Evolutionary conservation across 2,888 invertebrate genomes (phyloP).

Genomic region (Hemaris fuciformis): DNA sequence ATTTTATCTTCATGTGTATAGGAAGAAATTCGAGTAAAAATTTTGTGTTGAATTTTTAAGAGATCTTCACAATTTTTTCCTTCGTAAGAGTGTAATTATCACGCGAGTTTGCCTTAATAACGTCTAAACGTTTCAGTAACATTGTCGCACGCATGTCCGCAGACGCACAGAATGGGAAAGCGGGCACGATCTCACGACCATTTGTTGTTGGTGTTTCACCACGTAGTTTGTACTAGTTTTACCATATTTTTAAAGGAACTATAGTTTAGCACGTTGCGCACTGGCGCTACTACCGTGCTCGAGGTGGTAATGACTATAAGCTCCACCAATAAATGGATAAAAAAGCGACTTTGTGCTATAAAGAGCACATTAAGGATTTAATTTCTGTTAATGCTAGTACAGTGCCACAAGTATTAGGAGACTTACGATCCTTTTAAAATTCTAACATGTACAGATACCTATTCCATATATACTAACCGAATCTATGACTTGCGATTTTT

Average conservation of each 20-base stretch:
- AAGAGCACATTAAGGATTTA: not conserved
- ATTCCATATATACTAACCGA: not conserved
- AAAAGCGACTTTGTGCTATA: not conserved
- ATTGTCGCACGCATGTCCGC: slow-evolving; percentile 3
- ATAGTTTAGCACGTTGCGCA: not conserved
- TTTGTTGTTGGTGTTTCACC: not conserved
- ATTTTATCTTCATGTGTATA: not conserved
- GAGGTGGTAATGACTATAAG: not conserved
- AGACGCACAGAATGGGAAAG: not conserved
- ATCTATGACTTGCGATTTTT: not conserved
- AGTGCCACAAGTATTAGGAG: not conserved
- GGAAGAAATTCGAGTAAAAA: not conserved
- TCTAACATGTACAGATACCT: not conserved
- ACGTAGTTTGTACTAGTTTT: not conserved
- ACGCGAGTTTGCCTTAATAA: not conserved
- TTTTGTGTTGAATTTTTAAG: not conserved
- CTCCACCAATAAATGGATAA: not conserved
- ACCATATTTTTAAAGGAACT: not conserved
- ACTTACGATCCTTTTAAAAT: not conserved
- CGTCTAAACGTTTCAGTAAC: not conserved
- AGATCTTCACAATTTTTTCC: not conserved
- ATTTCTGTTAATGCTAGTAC: not conserved
- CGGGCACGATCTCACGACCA: not conserved
- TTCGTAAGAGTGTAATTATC: not conserved
- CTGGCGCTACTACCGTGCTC: too few species aligned